phyloP scores from a whole-genome alignment of 92 coral and sea anemone species.

The Palythoa grandiflora region DNA sequence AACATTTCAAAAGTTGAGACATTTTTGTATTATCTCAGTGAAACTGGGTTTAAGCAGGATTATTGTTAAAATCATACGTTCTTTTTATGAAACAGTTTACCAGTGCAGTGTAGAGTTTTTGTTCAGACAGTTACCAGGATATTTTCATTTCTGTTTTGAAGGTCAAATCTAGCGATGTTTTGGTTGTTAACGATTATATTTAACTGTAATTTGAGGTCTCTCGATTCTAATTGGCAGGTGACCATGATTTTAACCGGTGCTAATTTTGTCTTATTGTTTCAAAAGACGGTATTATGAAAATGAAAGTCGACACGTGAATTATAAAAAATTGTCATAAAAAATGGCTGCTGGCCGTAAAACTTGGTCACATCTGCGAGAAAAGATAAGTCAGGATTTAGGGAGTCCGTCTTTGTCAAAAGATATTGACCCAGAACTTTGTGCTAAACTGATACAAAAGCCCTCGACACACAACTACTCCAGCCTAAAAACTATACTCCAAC shows the following conservation, averaged over 20 bases:
- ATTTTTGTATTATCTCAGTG: too few relatives aligned
- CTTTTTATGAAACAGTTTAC: too few relatives aligned
- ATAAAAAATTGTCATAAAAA: not conserved
- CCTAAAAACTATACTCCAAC: conserved; percentile 66
- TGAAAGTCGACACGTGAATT: not conserved
- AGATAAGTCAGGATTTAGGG: not conserved
- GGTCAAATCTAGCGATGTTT: too few relatives aligned
- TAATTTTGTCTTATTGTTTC: conserved; percentile 12
- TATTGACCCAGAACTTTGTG: conserved; percentile 76
- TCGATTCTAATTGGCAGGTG: conserved; percentile 19
- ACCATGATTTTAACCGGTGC: conserved; percentile 7
- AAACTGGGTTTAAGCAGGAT: too few relatives aligned
- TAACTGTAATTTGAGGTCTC: too few relatives aligned
- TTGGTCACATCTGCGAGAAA: conserved; percentile 26
- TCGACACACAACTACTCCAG: conserved; percentile 78
- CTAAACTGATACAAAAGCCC: conserved; percentile 73
- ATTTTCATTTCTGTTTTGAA: too few relatives aligned
- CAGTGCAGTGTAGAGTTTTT: too few relatives aligned
- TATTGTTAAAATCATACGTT: too few relatives aligned
- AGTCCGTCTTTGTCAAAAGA: conserved; percentile 55
- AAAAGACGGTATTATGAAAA: not conserved
- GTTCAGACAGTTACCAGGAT: too few relatives aligned
- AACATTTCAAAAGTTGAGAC: too few relatives aligned
- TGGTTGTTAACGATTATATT: too few relatives aligned
- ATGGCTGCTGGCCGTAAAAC: conserved; percentile 18